Evolutionary conservation across 2,113 vertebrate species (phyloP).

Genomic region (Silurus glanis): DNA sequence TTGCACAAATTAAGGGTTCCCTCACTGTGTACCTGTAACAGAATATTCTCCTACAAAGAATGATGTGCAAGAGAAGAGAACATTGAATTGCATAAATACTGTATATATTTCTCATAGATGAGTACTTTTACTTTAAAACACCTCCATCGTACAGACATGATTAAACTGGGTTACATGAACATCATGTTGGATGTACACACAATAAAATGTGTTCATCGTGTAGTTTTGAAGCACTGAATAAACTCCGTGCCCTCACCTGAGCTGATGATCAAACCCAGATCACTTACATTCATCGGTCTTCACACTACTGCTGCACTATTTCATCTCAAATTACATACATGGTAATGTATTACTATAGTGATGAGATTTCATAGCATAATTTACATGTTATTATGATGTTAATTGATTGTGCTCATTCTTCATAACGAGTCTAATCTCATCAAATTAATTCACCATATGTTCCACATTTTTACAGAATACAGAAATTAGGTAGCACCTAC

Average conservation of each 20-base stretch:
- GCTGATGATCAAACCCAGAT: background rate
- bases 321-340: background rate
- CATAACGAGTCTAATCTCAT: background rate
- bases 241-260: background rate
- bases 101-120: no score
- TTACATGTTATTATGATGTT: background rate
- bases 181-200: no score
- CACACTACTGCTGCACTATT: background rate
- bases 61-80: no score
- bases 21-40: no score
- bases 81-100: no score
- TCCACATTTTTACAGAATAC: no score
- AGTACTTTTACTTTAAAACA: background rate
- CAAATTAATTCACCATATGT: no score
- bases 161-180: background rate
- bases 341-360: background rate
- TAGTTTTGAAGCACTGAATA: background rate
- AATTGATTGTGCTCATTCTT: background rate
- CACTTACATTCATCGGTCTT: background rate
- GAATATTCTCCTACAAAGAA: no score
- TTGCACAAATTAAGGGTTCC: background rate
- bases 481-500: background rate
- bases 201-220: background rate
- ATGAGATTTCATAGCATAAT: background rate
- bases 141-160: background rate